Conservation (phyloP, 2,888 invertebrate genomes). For the Cephus sareptanus region DNA sequence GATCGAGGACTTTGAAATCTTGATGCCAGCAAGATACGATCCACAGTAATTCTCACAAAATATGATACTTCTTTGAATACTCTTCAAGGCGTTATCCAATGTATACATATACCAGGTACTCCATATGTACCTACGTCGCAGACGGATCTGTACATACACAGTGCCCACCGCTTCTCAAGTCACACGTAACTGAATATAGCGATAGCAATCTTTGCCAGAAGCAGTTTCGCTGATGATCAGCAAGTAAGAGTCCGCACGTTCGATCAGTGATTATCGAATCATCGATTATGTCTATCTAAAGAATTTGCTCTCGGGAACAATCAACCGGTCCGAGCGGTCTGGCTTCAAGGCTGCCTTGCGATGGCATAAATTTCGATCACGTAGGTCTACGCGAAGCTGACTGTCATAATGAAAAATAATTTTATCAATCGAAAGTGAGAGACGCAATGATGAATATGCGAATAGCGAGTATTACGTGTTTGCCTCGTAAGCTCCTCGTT, state of each 20-base stretch:
- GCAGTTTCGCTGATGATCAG: background rate
- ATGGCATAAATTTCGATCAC: background rate
- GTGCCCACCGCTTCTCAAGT: background rate
- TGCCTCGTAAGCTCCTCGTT: background rate
- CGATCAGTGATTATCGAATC: background rate
- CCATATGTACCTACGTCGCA: no score
- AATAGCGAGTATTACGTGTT: background rate
- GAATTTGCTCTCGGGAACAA: background rate
- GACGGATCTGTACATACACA: no score
- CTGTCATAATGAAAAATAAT: background rate
- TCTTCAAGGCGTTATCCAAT: no score
- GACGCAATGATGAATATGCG: background rate
- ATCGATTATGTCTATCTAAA: background rate
- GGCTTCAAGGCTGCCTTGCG: background rate
- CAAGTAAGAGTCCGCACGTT: background rate
- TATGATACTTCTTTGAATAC: background rate
- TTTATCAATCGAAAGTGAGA: background rate
- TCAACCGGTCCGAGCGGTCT: background rate
- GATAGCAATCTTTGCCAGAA: background rate
- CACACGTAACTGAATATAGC: background rate
- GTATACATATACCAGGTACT: no score
- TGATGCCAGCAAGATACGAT: background rate
- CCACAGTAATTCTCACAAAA: background rate
- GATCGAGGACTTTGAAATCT: background rate
- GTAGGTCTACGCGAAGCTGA: background rate